Percentiles rank a stretch among this genome's conserved stretches.
Conservation (phyloP, 2,797 vertebrate genomes). For the Enteromius fasciolatus region DNA sequence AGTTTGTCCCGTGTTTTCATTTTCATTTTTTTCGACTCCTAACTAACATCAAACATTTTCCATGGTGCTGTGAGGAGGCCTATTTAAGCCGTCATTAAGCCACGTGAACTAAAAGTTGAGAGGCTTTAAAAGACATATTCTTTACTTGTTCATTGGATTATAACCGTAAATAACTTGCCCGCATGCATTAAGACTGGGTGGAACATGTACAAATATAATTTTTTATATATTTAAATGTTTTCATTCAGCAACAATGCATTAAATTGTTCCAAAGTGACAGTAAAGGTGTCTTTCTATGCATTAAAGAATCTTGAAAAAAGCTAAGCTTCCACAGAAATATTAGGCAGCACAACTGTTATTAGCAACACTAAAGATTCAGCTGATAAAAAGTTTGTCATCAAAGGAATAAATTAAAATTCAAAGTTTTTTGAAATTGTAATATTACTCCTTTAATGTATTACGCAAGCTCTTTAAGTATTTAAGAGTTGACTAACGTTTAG, state of each 20-base stretch:
- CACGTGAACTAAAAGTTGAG: background rate
- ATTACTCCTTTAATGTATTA: background rate
- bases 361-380: background rate
- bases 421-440: background rate
- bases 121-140: background rate
- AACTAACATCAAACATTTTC: slow-evolving; percentile 45
- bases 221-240: background rate
- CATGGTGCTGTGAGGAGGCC: background rate
- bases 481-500: slow-evolving; percentile 3
- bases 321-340: background rate
- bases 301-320: background rate
- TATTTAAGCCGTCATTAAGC: background rate
- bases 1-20: slow-evolving; percentile 55
- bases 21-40: slow-evolving; percentile 51
- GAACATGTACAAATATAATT: background rate
- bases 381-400: background rate
- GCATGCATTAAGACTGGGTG: background rate
- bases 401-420: background rate
- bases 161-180: background rate
- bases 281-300: background rate
- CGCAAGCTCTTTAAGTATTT: background rate
- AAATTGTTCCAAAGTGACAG: background rate
- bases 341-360: background rate
- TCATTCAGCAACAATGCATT: background rate
- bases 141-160: background rate